Evolutionary conservation across 2,113 vertebrate species (phyloP).

Genomic region (Rhombomys opimus): DNA sequence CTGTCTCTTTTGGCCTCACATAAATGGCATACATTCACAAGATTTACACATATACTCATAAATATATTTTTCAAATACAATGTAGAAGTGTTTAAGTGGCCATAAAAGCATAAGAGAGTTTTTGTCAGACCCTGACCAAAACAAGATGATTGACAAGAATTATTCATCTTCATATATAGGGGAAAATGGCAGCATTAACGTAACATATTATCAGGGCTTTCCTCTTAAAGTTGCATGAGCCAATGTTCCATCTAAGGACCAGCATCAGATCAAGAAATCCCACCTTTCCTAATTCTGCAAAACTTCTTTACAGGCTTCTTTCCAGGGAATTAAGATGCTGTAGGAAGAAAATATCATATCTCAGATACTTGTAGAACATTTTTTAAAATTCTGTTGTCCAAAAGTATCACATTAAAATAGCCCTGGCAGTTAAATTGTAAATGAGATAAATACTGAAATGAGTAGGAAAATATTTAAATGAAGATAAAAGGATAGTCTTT

Average conservation of each 20-base stretch:
- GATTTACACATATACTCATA: neutral
- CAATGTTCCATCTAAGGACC: neutral
- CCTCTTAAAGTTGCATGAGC: neutral
- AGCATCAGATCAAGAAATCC: neutral
- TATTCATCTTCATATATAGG: neutral
- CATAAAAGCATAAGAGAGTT: neutral
- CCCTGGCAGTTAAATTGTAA: neutral
- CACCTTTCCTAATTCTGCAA: neutral
- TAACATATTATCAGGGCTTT: neutral
- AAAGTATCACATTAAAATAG: neutral
- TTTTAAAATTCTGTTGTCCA: neutral
- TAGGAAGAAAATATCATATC: neutral
- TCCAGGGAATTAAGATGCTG: neutral
- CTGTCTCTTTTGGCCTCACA: neutral
- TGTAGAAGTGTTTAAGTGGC: neutral
- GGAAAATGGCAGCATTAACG: neutral
- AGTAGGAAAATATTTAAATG: neutral
- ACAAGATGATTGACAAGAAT: neutral
- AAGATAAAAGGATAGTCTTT: neutral
- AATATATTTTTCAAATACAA: neutral
- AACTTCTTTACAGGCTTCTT: neutral
- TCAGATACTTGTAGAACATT: neutral
- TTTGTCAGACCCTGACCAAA: neutral
- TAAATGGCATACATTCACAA: neutral
- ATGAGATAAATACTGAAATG: slow-evolving; percentile 6